These are phyloP conservation scores for Dendrophyllia cribrosa DNA, from an alignment of 64 coral and sea anemone species.

Conservation along the genomic window DNA sequence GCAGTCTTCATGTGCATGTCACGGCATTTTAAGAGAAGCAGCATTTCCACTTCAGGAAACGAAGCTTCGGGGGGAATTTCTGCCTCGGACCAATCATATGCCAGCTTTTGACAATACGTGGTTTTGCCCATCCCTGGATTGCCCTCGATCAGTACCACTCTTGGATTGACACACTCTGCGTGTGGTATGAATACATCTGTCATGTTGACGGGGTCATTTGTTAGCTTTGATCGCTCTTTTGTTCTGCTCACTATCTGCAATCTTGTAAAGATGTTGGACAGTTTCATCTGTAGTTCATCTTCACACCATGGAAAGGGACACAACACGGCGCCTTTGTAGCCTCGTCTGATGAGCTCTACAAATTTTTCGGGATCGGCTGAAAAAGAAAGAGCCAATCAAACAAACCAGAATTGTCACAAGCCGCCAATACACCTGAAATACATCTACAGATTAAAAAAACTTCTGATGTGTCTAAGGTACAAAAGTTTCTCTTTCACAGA, in stretches of 20 bases:
- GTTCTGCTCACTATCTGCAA: not conserved
- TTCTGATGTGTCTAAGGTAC: no score
- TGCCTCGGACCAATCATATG: conserved; percentile 38
- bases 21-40: conserved; percentile 47
- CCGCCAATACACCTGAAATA: no score
- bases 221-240: conserved; percentile 1
- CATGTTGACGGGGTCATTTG: not conserved
- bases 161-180: conserved; percentile 30
- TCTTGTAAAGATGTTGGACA: not conserved
- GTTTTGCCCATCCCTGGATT: conserved; percentile 35
- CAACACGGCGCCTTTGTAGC: not conserved
- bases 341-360: not conserved
- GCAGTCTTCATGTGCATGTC: conserved; percentile 33
- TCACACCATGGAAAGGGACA: not conserved
- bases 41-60: conserved; percentile 40
- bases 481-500: no score
- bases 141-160: conserved; percentile 46
- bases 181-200: conserved; percentile 26
- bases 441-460: no score
- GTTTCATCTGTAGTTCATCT: no score
- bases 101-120: conserved; percentile 38
- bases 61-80: not conserved
- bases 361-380: not conserved
- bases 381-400: not conserved
- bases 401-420: not conserved